phyloP scores from a whole-genome alignment of 1,140 invertebrate genomes.

The Drosophila murphyi region DNA sequence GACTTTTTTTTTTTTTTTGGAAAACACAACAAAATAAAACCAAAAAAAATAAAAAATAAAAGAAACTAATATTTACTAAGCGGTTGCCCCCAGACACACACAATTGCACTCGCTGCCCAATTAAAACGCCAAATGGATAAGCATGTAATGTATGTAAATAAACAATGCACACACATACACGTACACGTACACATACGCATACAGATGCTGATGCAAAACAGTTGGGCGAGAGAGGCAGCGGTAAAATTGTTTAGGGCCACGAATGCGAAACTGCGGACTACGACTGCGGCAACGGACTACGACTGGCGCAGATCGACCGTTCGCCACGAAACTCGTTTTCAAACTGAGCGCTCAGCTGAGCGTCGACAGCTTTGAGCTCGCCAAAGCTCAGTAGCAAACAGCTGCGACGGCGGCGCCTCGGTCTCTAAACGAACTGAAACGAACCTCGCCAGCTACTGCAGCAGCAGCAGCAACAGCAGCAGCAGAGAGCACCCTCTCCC shows the following conservation, averaged over 20 bases:
- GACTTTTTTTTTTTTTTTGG: slow-evolving; percentile 28
- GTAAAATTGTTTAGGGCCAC: slow-evolving; percentile 56
- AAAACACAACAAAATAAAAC: slow-evolving; percentile 15
- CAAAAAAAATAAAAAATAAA: slow-evolving; percentile 30
- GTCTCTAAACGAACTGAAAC: slow-evolving; percentile 15
- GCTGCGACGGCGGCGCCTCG: slow-evolving; percentile 27
- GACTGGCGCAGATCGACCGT: slow-evolving; percentile 68
- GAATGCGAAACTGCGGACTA: slow-evolving; percentile 22
- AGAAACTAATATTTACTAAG: slow-evolving; percentile 45
- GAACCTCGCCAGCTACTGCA: slow-evolving; percentile 18
- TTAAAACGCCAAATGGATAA: slow-evolving; percentile 55
- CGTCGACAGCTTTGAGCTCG: slow-evolving; percentile 43
- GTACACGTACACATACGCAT: not conserved
- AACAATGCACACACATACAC: slow-evolving; percentile 43
- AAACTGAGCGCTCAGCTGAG: slow-evolving; percentile 72
- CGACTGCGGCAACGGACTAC: slow-evolving; percentile 47
- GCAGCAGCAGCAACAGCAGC: slow-evolving; percentile 26
- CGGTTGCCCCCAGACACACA: slow-evolving; percentile 34
- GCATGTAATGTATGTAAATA: slow-evolving; percentile 70
- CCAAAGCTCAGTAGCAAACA: slow-evolving; percentile 43
- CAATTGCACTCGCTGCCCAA: slow-evolving; percentile 57
- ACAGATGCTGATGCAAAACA: not conserved
- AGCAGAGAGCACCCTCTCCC: slow-evolving; percentile 24
- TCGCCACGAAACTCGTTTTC: slow-evolving; percentile 75
- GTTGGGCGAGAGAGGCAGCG: slow-evolving; percentile 35